Evolutionary conservation across 2,113 vertebrate species (phyloP).

Genomic region (Bambusicola thoracicus): DNA sequence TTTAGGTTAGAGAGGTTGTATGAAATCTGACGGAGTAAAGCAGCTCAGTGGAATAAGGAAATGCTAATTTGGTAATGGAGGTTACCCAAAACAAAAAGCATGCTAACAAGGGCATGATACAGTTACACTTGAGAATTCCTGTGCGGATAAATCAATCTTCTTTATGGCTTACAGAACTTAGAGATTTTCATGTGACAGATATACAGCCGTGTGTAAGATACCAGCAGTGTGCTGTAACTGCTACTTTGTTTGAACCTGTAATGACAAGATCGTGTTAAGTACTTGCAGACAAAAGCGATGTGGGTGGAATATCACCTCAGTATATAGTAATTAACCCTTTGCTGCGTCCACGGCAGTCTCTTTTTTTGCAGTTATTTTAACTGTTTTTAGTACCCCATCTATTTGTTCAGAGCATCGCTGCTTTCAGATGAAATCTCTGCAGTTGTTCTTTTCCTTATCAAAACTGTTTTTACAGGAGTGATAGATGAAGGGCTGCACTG

Average conservation of each 20-base stretch:
- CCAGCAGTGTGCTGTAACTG: constrained; percentile 73
- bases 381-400: neutral
- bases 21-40: neutral
- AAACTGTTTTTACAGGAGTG: neutral
- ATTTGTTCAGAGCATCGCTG: neutral
- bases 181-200: constrained; percentile 80
- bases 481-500: neutral
- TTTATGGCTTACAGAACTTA: constrained; percentile 49
- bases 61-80: neutral
- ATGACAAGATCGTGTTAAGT: neutral
- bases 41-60: neutral
- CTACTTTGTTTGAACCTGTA: constrained; percentile 55
- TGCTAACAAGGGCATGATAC: neutral
- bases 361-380: neutral
- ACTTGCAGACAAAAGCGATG: neutral
- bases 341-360: neutral
- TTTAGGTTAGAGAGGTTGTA: neutral
- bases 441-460: neutral
- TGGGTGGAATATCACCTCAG: neutral
- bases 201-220: constrained; percentile 79
- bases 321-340: constrained; percentile 30
- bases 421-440: neutral
- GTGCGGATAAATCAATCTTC: neutral
- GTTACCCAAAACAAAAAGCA: neutral
- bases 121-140: neutral